These are phyloP conservation scores for Rhagonycha lutea DNA, from an alignment of 2,888 invertebrate genomes.

Conservation along the genomic window DNA sequence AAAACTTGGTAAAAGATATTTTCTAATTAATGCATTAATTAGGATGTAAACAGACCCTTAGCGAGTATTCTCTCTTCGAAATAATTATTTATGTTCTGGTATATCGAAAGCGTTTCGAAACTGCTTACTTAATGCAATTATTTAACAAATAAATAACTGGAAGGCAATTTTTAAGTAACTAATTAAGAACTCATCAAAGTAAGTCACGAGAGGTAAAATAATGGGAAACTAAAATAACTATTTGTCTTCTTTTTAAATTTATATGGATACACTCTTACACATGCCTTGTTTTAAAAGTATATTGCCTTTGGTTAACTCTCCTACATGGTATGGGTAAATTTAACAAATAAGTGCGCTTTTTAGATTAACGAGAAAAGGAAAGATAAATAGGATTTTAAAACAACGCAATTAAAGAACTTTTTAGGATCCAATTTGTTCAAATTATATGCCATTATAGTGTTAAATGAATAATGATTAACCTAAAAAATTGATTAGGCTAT, in stretches of 20 bases:
- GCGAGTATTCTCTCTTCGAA: background rate
- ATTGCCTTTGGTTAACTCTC: background rate
- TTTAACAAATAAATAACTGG: slow-evolving; percentile 3
- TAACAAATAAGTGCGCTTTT: background rate
- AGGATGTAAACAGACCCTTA: background rate
- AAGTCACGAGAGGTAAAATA: background rate
- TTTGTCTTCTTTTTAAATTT: background rate
- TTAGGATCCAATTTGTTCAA: background rate
- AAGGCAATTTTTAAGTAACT: background rate
- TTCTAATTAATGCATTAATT: background rate
- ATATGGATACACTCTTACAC: background rate
- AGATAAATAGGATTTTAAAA: background rate
- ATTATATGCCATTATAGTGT: background rate
- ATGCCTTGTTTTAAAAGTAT: background rate
- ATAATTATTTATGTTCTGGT: background rate
- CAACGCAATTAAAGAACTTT: background rate
- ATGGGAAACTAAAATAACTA: background rate
- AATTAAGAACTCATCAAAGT: slow-evolving; percentile 1
- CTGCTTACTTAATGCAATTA: background rate
- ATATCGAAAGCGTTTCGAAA: background rate
- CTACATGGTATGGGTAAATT: background rate
- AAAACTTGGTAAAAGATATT: background rate
- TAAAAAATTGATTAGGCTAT: background rate
- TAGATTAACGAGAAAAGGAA: background rate
- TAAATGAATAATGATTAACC: background rate